Evolutionary conservation across 2,797 vertebrate genomes (phyloP).

Genomic region (Periophthalmus magnuspinnatus): DNA sequence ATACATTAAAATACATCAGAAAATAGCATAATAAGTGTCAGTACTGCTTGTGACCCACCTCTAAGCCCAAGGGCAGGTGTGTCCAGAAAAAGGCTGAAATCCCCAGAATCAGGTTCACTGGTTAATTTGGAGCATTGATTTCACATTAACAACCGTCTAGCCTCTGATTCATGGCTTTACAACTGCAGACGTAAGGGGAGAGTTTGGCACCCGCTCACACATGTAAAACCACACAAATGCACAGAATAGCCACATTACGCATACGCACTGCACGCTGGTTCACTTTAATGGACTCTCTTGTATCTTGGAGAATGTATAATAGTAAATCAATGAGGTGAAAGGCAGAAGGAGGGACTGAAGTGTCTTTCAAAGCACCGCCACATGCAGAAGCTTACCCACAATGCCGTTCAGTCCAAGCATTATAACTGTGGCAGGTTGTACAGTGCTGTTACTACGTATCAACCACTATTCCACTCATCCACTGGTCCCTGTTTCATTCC

Average conservation of each 20-base stretch:
- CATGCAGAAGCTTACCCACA: slow-evolving; percentile 44
- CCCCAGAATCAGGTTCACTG: slow-evolving; percentile 51
- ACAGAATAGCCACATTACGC: slow-evolving; percentile 70
- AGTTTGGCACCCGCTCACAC: slow-evolving; percentile 43
- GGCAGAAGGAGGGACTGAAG: slow-evolving; percentile 64
- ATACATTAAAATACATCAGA: no score
- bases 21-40: neutral
- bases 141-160: slow-evolving; percentile 74
- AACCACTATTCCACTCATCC: no score
- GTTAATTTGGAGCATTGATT: slow-evolving; percentile 83
- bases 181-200: slow-evolving; percentile 69
- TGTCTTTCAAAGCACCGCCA: slow-evolving; percentile 47
- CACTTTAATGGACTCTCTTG: slow-evolving; percentile 79
- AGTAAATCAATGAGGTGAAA: slow-evolving; percentile 82
- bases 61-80: slow-evolving; percentile 60
- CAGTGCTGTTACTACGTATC: neutral
- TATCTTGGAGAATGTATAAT: slow-evolving; percentile 75
- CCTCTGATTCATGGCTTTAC: slow-evolving; percentile 68
- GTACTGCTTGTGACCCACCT: slow-evolving; percentile 44
- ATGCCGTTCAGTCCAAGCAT: slow-evolving; percentile 8
- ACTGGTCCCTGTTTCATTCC: neutral
- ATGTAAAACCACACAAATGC: slow-evolving; percentile 7
- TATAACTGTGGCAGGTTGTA: neutral
- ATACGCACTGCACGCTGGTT: slow-evolving; percentile 59
- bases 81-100: slow-evolving; percentile 53